Conservation (phyloP, 2,113 vertebrate species). For the Procavia capensis region DNA sequence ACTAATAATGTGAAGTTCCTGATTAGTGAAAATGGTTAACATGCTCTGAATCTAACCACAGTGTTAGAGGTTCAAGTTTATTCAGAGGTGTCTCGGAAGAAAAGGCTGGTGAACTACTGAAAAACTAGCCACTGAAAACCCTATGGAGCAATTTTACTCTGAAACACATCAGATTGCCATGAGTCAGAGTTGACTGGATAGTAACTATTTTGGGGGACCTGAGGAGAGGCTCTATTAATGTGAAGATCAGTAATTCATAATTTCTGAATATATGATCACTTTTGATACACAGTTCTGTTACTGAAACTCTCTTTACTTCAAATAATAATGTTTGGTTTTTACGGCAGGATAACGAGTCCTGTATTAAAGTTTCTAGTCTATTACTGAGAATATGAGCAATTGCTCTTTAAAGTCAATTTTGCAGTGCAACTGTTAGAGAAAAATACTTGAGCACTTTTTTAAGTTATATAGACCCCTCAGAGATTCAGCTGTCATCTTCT, state of each 20-base stretch:
- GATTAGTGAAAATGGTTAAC: not conserved
- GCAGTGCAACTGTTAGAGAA: not conserved
- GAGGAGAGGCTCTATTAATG: too few relatives aligned
- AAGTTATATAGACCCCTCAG: not conserved
- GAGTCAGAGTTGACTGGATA: not conserved
- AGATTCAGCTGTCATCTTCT: not conserved
- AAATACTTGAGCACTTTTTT: not conserved
- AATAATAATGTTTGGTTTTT: not conserved
- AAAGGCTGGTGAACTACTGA: not conserved
- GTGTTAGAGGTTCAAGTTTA: not conserved
- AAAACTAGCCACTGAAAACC: not conserved
- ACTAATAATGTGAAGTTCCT: not conserved
- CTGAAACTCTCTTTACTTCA: not conserved
- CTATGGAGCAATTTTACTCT: not conserved
- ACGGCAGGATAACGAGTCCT: not conserved
- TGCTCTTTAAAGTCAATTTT: not conserved
- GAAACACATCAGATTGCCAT: not conserved
- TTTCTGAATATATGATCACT: slow-evolving; percentile 23
- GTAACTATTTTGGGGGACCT: too few relatives aligned
- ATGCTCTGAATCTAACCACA: not conserved
- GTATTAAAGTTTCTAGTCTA: not conserved
- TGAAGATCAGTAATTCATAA: not conserved
- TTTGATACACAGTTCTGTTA: slow-evolving; percentile 14
- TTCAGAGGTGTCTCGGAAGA: not conserved
- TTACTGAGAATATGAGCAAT: not conserved